Base-by-base conservation (phyloP, 2,797 vertebrate species). In the Phalloptychus januarius region DNA sequence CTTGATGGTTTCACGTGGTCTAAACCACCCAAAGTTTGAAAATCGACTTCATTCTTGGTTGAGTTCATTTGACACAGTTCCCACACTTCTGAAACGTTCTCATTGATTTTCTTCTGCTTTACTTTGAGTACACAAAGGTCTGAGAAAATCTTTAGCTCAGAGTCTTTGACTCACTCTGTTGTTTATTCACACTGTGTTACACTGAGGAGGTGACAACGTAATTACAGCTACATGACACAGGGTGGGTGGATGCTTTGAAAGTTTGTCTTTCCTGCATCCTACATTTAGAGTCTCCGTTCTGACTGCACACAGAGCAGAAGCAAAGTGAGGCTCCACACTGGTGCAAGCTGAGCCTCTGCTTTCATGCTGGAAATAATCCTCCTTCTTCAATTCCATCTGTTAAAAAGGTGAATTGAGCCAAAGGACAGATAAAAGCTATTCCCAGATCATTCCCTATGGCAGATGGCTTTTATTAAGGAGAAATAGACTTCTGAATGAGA, bases 161-260 rank as follows among this genome's bases (percentile, higher is more conserved):
- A 80, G 45, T 74, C 36, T n/a, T 36, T 33, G 42, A 80, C 77
- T 73, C 75, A 12, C 44, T 79, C 46, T 83, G 63, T 77, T 83
- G 79, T 77, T 83, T 77, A 83, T 81, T 90, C 89, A 82, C 75
- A 80, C 75, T 42, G 77, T 71, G 58, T 77, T 77, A 80, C 85
- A 78, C 89, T 82, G 89, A 79, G 83, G 86, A 76, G 83, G 76
- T 85, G 91, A 92, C 92, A 86, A 78, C 78, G 45, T 93, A 92
- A 94, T 94, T 92, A 86, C 87, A 86, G 86, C 46, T 28, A 70
- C 65, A 70, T 54, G 65, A 45, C 58, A 44, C 40, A 2, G 75
- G 80, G 90, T 91, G 86, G 91, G 92, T 50, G 77, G 77, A 63
- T 1, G 71, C 80, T 83, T 28, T 36, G 56, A 87, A 81, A 73